Evolutionary conservation across 2,113 vertebrate species (phyloP).

Genomic region (Pelodiscus sinensis): DNA sequence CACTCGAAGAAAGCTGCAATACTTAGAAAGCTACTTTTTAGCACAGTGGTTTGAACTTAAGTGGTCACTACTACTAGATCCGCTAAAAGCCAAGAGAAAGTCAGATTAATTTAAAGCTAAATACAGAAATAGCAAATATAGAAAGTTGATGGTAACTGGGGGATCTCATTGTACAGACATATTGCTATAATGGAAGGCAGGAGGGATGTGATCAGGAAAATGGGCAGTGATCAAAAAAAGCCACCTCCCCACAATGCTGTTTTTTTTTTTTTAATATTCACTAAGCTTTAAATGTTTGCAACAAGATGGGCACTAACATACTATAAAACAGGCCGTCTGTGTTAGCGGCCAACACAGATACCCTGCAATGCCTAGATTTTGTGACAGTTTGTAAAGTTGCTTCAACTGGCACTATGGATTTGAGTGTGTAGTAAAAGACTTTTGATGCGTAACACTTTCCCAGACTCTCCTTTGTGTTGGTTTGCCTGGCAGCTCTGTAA

Average conservation of each 20-base stretch:
- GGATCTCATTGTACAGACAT: neutral
- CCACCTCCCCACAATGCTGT: neutral
- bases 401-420: neutral
- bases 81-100: slow-evolving; percentile 22
- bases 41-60: neutral
- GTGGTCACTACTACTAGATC: neutral
- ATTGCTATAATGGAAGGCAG: neutral
- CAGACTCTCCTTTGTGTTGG: neutral
- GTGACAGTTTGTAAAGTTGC: neutral
- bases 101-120: slow-evolving; percentile 21
- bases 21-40: neutral
- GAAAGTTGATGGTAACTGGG: neutral
- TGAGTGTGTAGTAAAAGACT: neutral
- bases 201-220: neutral
- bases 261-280: neutral
- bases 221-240: neutral
- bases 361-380: neutral
- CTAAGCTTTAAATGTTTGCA: neutral
- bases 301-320: neutral
- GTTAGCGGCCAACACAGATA: neutral
- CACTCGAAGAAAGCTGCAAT: neutral
- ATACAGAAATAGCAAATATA: slow-evolving; percentile 27
- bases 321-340: neutral
- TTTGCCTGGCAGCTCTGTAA: neutral
- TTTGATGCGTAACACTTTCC: neutral